Evolutionary conservation across 2,888 invertebrate genomes (phyloP).

Genomic region (Andrena camellia): DNA sequence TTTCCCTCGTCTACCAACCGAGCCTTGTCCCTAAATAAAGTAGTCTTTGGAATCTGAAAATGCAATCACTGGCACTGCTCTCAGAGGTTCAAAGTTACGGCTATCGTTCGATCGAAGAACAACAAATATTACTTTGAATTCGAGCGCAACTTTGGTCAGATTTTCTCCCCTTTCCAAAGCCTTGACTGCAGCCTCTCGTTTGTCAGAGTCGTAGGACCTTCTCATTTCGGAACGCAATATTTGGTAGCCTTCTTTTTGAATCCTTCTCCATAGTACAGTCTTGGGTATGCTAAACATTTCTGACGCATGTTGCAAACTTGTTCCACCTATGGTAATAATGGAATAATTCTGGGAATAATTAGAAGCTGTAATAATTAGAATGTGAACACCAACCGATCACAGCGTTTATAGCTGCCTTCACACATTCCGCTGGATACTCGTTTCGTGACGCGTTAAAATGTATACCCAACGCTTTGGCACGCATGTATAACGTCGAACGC

Average conservation of each 20-base stretch:
- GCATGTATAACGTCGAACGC: constrained; percentile 84
- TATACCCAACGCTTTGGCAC: constrained; percentile 83
- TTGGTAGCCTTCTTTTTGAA: constrained; percentile 83
- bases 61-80: background rate
- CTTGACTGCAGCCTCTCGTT: constrained; percentile 83
- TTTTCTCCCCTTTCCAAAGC: constrained; percentile 85
- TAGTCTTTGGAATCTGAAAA: constrained; percentile 84
- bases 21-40: constrained; percentile 84
- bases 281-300: constrained; percentile 85
- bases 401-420: constrained; percentile 83
- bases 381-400: constrained; percentile 79
- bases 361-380: constrained; percentile 14
- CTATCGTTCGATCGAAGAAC: background rate
- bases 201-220: constrained; percentile 81
- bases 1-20: constrained; percentile 83
- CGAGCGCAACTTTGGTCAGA: constrained; percentile 83
- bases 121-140: constrained; percentile 80
- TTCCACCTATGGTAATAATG: constrained; percentile 77
- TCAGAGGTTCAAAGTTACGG: background rate
- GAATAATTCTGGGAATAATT: constrained; percentile 7
- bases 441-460: constrained; percentile 82
- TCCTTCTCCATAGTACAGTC: constrained; percentile 85
- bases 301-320: constrained; percentile 84
- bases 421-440: constrained; percentile 84
- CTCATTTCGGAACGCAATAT: constrained; percentile 78